Conservation (phyloP, 2,113 vertebrate genomes). For the Dromiciops gliroides region DNA sequence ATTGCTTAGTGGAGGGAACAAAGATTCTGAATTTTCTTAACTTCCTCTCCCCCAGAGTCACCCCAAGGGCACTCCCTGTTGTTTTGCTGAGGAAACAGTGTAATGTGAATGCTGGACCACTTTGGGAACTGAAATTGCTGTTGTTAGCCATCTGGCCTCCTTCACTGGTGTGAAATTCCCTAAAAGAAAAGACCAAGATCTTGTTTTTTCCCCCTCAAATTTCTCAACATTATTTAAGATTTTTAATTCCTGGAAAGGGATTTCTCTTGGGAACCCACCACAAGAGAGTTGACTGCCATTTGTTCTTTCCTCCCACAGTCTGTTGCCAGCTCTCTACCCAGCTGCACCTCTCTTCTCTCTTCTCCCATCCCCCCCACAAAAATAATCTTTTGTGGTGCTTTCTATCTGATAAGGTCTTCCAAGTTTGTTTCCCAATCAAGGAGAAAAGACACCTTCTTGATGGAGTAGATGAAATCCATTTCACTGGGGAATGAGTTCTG, state of each 20-base stretch:
- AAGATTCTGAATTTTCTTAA: slow-evolving; percentile 22
- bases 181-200: slow-evolving; percentile 57
- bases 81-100: not conserved
- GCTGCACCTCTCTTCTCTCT: slow-evolving; percentile 62
- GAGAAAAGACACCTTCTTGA: slow-evolving; percentile 65
- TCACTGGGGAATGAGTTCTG: slow-evolving; percentile 42
- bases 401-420: slow-evolving; percentile 79
- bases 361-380: not conserved
- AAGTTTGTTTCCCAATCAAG: slow-evolving; percentile 67
- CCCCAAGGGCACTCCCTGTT: not conserved
- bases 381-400: slow-evolving; percentile 69
- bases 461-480: slow-evolving; percentile 47
- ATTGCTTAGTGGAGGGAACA: not conserved
- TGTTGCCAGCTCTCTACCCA: slow-evolving; percentile 75
- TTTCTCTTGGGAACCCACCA: slow-evolving; percentile 68
- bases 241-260: slow-evolving; percentile 86
- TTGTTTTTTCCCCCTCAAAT: slow-evolving; percentile 48
- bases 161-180: slow-evolving; percentile 49
- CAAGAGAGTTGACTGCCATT: slow-evolving; percentile 62
- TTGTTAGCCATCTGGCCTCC: slow-evolving; percentile 58
- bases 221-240: slow-evolving; percentile 62
- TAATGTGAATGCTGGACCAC: not conserved
- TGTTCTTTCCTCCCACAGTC: slow-evolving; percentile 77
- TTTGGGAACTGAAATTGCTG: not conserved
- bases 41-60: not conserved